A percentile compares a stretch with the other conserved stretches of the same genome.
phyloP scores from a whole-genome alignment of 2,888 invertebrate species.

The Ellobium chinense region DNA sequence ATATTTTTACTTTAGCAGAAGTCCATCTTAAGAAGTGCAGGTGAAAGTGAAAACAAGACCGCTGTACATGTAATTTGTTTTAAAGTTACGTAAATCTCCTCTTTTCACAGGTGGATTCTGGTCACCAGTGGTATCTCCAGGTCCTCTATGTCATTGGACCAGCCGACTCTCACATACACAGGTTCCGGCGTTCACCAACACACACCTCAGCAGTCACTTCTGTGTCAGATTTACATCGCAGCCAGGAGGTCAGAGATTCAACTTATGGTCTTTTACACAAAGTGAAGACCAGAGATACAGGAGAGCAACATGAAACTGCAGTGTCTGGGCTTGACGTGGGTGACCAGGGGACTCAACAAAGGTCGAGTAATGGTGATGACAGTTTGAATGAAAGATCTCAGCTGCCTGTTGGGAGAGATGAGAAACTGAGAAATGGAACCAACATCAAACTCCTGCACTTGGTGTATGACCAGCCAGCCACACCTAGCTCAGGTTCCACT shows the following conservation, averaged over 20 bases:
- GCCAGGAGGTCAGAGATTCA: background rate
- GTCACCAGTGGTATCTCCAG: constrained; percentile 79
- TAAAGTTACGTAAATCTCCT: too few relatives aligned
- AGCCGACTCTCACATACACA: constrained; percentile 52
- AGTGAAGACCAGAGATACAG: background rate
- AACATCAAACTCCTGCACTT: constrained; percentile 58
- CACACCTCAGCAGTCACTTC: background rate
- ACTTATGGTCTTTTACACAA: background rate
- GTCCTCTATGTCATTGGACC: constrained; percentile 76
- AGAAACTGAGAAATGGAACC: constrained; percentile 63
- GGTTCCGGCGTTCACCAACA: background rate
- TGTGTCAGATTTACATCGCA: background rate
- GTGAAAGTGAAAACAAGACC: too few relatives aligned
- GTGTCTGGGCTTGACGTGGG: background rate
- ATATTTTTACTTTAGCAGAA: too few relatives aligned
- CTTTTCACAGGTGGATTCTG: constrained; percentile 72
- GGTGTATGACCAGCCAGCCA: background rate
- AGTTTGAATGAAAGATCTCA: background rate
- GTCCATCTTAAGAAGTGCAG: too few relatives aligned
- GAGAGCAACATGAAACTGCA: background rate
- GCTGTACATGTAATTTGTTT: too few relatives aligned
- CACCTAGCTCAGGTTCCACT: background rate
- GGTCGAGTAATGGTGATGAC: background rate
- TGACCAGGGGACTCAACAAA: too few relatives aligned
- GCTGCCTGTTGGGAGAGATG: background rate